Evolutionary conservation across 1,140 invertebrate species (phyloP), one percentile per base, ranked within the genome.

Genomic region (Drosophila pseudoananassae): DNA sequence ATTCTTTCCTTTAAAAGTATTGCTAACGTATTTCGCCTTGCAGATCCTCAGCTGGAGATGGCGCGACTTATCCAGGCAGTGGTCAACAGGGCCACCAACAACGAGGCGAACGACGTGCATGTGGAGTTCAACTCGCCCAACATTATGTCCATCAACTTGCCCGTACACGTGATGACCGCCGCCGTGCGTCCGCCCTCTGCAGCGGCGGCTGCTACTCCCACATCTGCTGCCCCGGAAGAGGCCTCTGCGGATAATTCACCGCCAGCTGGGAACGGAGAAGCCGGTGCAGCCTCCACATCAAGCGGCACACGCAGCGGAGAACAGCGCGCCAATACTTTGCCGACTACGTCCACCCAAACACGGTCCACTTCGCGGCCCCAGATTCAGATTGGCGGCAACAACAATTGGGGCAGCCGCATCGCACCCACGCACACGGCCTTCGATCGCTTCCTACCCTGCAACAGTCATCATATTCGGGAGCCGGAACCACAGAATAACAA

Each of bases 271-370:
- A 31, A 72, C 29, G 57, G 54, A 6, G 73, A 63, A 2, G 43
- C 83, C 4, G 40, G 47, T 2, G 51, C 88, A 29, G 63, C 65
- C 0, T 92, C 91, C 17, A 83, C 84, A 8, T 79, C 84, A n/a
- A 73, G 29, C 3, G 83, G 76, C 15, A 69, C 57, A 14, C 80
- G 80, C 3, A 70, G 61, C 46, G 76, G 71, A 0, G 93, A 93
- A 0, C 94, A 93, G 4, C 93, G 94, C 84, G 93, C 94, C 69
- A 94, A 93, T 54, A 95, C 95, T 10, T 93, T 95, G 83, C 94
- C 94, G 49, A 95, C 95, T 9, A 95, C 94, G 4, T 92, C 94
- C 2, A 95, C 95, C 5, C 94, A 95, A 80, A 95, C 95, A 9
- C 92, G 95, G 7, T 94, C 94, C 17, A 95, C 94, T 12, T 92